Conservation (phyloP, 2,888 invertebrate species). For the Aspidapion aeneum region DNA sequence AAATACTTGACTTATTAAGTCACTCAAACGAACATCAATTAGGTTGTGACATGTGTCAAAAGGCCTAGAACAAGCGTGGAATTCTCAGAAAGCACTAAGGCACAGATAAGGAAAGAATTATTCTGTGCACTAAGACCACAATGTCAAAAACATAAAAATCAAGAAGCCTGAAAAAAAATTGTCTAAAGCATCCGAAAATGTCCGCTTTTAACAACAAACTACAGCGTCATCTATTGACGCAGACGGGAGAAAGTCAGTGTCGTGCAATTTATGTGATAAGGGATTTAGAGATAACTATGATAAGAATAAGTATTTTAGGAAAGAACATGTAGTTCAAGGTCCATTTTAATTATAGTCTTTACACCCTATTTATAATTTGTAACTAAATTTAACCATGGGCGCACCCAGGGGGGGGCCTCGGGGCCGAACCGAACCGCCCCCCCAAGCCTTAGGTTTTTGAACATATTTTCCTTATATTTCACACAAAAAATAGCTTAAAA, state of each 20-base stretch:
- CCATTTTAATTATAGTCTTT: too few relatives aligned
- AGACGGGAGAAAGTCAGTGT: conserved; percentile 35
- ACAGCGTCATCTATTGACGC: conserved; percentile 34
- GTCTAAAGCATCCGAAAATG: conserved; percentile 33
- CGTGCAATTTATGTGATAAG: conserved; percentile 34
- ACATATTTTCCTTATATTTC: conserved; percentile 56
- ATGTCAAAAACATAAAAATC: conserved; percentile 39
- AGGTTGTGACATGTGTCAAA: conserved; percentile 51
- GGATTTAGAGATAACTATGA: conserved; percentile 36
- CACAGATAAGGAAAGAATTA: too few relatives aligned
- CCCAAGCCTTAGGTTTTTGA: too few relatives aligned
- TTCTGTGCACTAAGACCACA: too few relatives aligned
- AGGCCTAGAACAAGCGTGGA: conserved; percentile 51
- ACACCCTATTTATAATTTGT: too few relatives aligned
- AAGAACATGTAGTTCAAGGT: conserved; percentile 29
- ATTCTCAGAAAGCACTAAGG: conserved; percentile 33
- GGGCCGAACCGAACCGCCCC: too few relatives aligned
- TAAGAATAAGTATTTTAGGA: conserved; percentile 33
- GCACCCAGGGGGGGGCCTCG: conserved; percentile 33
- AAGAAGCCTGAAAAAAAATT: conserved; percentile 41
- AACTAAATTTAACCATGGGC: conserved; percentile 35
- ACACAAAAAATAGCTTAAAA: too few relatives aligned
- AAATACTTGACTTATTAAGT: conserved; percentile 35
- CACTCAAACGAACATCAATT: conserved; percentile 36
- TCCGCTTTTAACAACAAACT: conserved; percentile 36